A percentile compares a stretch with the other conserved stretches of the same genome.
These are phyloP conservation scores for Arenaria interpres DNA, from an alignment of 2,113 vertebrate genomes.

Conservation along the genomic window DNA sequence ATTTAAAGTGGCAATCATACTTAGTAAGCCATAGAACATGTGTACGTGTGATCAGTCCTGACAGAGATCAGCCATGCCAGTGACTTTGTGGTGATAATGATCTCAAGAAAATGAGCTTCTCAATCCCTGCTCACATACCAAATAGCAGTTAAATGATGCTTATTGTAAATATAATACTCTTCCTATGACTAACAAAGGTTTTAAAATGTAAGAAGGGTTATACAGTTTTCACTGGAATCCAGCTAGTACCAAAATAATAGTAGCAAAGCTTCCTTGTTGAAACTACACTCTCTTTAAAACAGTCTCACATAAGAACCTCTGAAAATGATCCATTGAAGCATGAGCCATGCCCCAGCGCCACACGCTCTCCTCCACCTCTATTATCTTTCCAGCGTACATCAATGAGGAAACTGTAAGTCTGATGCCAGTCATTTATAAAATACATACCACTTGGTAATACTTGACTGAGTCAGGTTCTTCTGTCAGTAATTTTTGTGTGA, in stretches of 20 bases:
- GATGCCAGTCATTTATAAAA: background rate
- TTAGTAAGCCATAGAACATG: background rate
- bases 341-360: background rate
- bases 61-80: background rate
- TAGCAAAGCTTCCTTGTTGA: background rate
- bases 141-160: background rate
- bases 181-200: background rate
- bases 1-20: background rate
- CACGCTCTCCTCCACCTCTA: background rate
- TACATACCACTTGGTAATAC: background rate
- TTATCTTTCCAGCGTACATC: background rate
- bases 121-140: background rate
- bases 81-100: background rate
- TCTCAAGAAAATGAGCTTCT: background rate
- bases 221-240: background rate
- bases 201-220: background rate
- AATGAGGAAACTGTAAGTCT: background rate
- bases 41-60: background rate
- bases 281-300: background rate
- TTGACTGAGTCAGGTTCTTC: background rate
- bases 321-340: background rate
- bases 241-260: background rate
- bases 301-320: background rate
- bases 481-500: background rate
- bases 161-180: background rate